Evolutionary conservation across 2,888 invertebrate species (phyloP).

Genomic region (Sclerodermus sp.): DNA sequence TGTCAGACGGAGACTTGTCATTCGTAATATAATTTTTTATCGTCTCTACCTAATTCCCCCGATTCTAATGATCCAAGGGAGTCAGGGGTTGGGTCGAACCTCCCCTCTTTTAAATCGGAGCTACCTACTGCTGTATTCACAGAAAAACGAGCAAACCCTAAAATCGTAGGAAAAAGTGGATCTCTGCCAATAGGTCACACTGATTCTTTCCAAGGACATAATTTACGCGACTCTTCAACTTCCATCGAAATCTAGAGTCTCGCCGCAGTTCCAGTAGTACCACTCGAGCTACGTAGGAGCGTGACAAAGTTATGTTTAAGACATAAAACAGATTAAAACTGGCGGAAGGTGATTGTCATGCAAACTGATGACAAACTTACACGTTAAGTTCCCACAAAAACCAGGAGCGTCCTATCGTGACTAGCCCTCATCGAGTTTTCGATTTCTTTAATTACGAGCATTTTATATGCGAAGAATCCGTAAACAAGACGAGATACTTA

Average conservation of each 20-base stretch:
- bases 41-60: too few species aligned
- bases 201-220: constrained; percentile 19
- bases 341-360: constrained; percentile 37
- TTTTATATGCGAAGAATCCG: too few species aligned
- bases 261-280: constrained; percentile 48
- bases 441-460: constrained; percentile 6
- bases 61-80: too few species aligned
- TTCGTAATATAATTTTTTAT: too few species aligned
- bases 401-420: constrained; percentile 21
- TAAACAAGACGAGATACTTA: too few species aligned
- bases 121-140: too few species aligned
- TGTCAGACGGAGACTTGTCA: too few species aligned
- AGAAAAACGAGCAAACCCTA: too few species aligned
- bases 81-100: too few species aligned
- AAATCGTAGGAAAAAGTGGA: too few species aligned
- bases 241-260: constrained; percentile 37
- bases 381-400: background rate
- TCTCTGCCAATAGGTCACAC: too few species aligned
- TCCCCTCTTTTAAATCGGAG: too few species aligned
- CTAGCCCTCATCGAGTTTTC: constrained; percentile 23
- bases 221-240: constrained; percentile 33
- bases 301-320: constrained; percentile 48
- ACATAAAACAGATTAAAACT: constrained; percentile 46
- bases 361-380: constrained; percentile 10
- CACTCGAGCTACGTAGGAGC: constrained; percentile 49